A percentile compares a stretch with the other conserved stretches of the same genome.
Conservation (phyloP, 2,113 vertebrate genomes). For the Galemys pyrenaicus region DNA sequence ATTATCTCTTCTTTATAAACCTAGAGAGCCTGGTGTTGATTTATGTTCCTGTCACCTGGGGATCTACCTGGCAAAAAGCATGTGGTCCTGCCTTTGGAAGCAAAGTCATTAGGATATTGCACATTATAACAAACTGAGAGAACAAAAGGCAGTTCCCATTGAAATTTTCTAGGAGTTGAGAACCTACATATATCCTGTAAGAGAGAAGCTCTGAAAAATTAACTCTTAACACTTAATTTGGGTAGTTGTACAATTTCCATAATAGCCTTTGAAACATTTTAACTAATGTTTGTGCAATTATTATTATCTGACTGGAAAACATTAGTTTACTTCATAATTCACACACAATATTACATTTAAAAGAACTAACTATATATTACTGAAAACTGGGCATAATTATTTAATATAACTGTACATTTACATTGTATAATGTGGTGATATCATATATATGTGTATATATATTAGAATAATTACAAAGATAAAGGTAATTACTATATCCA, state of each 20-base stretch:
- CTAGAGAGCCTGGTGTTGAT: conserved; percentile 59
- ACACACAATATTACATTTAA: neutral
- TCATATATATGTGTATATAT: neutral
- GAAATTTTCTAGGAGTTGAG: conserved; percentile 52
- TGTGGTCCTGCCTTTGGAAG: conserved; percentile 59
- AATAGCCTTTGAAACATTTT: neutral
- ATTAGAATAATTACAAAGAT: neutral
- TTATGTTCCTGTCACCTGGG: conserved; percentile 66
- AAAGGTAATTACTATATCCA: neutral
- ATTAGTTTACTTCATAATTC: neutral
- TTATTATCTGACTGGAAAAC: neutral
- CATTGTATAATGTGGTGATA: neutral
- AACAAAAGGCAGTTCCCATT: neutral
- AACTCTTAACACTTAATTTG: too few species aligned
- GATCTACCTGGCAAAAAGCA: conserved; percentile 70
- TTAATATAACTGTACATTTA: neutral
- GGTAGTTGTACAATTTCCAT: neutral
- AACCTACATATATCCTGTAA: neutral
- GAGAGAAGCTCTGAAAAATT: conserved; percentile 15
- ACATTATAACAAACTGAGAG: conserved; percentile 26
- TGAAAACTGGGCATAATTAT: neutral
- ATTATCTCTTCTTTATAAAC: conserved; percentile 25
- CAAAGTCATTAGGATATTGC: neutral
- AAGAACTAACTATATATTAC: neutral
- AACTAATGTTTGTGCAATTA: neutral